phyloP scores from a whole-genome alignment of 2,113 vertebrate species.

The Atractosteus spatula region DNA sequence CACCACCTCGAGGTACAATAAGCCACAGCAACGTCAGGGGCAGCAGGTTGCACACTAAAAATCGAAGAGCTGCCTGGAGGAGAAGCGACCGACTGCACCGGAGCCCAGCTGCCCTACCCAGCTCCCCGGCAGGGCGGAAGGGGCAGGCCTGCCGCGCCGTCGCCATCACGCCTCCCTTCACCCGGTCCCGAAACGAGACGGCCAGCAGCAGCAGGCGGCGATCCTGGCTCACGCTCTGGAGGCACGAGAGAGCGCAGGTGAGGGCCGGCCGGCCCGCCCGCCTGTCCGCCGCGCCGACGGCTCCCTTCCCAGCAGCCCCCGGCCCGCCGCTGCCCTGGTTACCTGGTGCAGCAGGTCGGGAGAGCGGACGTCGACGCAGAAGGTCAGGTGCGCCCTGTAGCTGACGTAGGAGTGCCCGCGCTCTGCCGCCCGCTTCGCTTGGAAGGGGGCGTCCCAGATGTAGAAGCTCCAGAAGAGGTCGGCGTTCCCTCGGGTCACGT shows the following conservation, averaged over 20 bases:
- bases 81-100: too few species aligned
- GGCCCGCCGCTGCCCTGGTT: background rate
- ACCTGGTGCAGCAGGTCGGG: constrained; percentile 23
- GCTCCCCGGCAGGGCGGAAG: constrained; percentile 16
- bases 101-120: constrained; percentile 5
- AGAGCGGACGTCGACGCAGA: constrained; percentile 7
- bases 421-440: background rate
- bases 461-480: constrained; percentile 17
- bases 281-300: too few species aligned
- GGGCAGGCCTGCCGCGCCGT: constrained; percentile 12
- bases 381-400: too few species aligned
- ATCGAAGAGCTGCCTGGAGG: too few species aligned
- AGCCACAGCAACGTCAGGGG: too few species aligned
- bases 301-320: too few species aligned
- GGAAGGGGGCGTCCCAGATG: constrained; percentile 17
- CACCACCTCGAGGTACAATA: too few species aligned
- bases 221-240: constrained; percentile 12
- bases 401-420: background rate
- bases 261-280: too few species aligned
- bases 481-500: constrained; percentile 12
- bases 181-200: constrained; percentile 14
- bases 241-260: background rate
- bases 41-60: too few species aligned
- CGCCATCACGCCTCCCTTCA: constrained; percentile 4
- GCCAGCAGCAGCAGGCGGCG: constrained; percentile 5